phyloP scores from a whole-genome alignment of 2,888 invertebrate genomes.

The Cryptocheilus praepositus region DNA sequence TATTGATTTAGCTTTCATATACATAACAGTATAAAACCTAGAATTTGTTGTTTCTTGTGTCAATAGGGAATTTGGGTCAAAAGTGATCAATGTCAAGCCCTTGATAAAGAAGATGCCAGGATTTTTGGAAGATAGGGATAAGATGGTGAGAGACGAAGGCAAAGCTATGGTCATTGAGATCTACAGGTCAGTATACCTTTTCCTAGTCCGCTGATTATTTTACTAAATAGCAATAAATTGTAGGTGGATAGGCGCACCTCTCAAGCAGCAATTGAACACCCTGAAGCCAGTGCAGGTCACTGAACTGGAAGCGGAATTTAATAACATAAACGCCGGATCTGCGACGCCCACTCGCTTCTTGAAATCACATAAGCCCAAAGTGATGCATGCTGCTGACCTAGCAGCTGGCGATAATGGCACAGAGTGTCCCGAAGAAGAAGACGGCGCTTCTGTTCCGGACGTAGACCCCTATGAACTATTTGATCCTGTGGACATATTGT shows the following conservation, averaged over 20 bases:
- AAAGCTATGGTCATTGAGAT: conserved; percentile 94
- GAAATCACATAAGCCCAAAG: conserved; percentile 87
- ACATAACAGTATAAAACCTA: neutral
- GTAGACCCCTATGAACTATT: conserved; percentile 94
- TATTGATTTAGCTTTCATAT: too few species aligned
- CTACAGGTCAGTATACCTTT: conserved; percentile 79
- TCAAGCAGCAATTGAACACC: conserved; percentile 89
- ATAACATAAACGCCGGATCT: conserved; percentile 81
- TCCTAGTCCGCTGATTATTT: neutral
- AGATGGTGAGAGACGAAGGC: conserved; percentile 92
- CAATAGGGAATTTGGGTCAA: conserved; percentile 90
- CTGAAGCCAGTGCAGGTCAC: conserved; percentile 93
- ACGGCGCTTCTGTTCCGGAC: conserved; percentile 77
- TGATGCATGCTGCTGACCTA: conserved; percentile 77
- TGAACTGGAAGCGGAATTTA: conserved; percentile 92
- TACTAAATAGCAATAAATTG: neutral
- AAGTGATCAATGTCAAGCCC: conserved; percentile 91
- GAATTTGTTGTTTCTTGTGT: conserved; percentile 31
- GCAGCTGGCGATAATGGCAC: conserved; percentile 76
- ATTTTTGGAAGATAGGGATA: conserved; percentile 93
- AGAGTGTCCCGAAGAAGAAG: conserved; percentile 78
- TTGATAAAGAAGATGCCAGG: conserved; percentile 91
- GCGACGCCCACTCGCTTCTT: conserved; percentile 85
- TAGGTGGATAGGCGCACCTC: conserved; percentile 89
- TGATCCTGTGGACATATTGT: conserved; percentile 94